These are phyloP conservation scores for Chrysomallon squamiferum DNA, from an alignment of 1,140 invertebrate genomes.

Conservation along the genomic window DNA sequence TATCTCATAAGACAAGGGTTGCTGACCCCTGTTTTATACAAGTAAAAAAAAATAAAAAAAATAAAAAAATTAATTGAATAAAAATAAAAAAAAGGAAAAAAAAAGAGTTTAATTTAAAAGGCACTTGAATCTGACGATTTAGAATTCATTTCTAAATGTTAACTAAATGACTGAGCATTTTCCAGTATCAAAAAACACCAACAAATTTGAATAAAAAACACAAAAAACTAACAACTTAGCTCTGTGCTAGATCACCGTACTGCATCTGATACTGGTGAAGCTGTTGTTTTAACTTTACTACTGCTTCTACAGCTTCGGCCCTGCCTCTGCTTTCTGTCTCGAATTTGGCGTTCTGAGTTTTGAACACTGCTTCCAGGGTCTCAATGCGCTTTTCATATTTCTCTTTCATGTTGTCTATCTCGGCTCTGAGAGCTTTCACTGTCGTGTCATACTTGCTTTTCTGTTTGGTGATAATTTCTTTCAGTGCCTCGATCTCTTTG, in stretches of 20 bases:
- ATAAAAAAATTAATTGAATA: too few species aligned
- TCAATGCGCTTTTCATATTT: constrained; percentile 28
- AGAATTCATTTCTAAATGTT: too few species aligned
- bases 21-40: too few species aligned
- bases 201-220: too few species aligned
- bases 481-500: constrained; percentile 5
- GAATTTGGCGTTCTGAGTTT: constrained; percentile 19
- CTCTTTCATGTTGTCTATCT: constrained; percentile 20
- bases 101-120: too few species aligned
- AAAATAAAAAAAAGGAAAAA: too few species aligned
- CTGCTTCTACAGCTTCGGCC: constrained; percentile 33
- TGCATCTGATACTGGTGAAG: constrained; percentile 43
- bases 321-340: constrained; percentile 23
- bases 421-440: constrained; percentile 22
- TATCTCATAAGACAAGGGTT: too few species aligned
- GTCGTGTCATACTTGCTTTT: constrained; percentile 18
- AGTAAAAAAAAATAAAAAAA: too few species aligned
- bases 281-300: constrained; percentile 36
- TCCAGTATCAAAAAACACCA: too few species aligned
- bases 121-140: too few species aligned
- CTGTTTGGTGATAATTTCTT: constrained; percentile 10
- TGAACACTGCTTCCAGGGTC: constrained; percentile 20
- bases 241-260: constrained; percentile 33
- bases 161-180: too few species aligned
- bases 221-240: too few species aligned